Evolutionary conservation across 2,888 invertebrate genomes (phyloP), one percentile per base, ranked within the genome.

Genomic region (Meliscaeva auricollis): DNA sequence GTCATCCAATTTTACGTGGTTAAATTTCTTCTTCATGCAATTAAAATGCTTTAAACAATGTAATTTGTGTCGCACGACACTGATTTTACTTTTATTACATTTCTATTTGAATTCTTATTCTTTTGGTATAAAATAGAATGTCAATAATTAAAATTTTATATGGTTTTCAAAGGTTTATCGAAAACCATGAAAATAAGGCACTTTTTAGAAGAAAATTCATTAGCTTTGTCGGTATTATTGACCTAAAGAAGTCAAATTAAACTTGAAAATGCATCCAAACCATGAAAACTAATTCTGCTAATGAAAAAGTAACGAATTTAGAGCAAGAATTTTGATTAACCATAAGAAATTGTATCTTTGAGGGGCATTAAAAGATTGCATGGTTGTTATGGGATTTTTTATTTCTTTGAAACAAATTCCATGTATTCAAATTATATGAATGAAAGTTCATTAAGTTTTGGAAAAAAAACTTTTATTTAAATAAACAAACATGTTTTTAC

Each of bases 301-400:
- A 60, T 60, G 5, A 60, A 60, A 44, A 60, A 5, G 3, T 60
- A 44, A 44, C n/a, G 22, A 60, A 60, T 60, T 26, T 26, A 20
- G 44, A 60, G 26, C 60, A 44, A 44, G 26, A 60, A 60, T 9
- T 41, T 38, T 22, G 4, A 22, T 9, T 38, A 60, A 60, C 41
- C 41, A 26, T 60, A 9, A 1, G 1, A 58, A 58, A 58, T 58
- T 22, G 38, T n/a, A 7, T 58, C 13, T 22, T 17, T 38, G 2
- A 6, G 15, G 5, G 5, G 15, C 17, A n/a, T 15, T 30, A 1
- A 9, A 15, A 15, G 30, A 30, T 54, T 0, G 6, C 9, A 32
- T 35, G 32, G 32, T 32, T 17, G 3, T 17, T 32, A 32, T 32
- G 3, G 4, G 3, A 15, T 15, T 30, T 54, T n/a, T n/a, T n/a